Evolutionary conservation across 2,797 vertebrate species (phyloP).

Genomic region (Smutsia temminckii): DNA sequence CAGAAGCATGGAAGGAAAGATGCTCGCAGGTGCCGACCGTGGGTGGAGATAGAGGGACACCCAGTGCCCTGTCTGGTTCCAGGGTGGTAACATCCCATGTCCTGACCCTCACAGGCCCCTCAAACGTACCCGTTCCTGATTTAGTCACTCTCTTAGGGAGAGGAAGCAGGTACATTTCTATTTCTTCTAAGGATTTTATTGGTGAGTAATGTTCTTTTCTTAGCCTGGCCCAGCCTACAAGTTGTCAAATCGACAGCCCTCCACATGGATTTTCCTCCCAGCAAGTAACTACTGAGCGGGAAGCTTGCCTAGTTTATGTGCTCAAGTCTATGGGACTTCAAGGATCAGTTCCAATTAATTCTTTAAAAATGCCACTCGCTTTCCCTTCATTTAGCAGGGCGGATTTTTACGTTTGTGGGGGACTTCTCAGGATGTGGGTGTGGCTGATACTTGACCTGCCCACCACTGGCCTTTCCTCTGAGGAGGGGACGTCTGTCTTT

Average conservation of each 20-base stretch:
- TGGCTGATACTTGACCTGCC: background rate
- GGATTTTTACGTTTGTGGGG: background rate
- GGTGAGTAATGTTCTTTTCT: background rate
- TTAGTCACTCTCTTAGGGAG: background rate
- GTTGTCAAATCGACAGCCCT: background rate
- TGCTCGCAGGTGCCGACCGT: too few relatives aligned
- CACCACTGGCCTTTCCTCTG: background rate
- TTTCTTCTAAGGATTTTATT: background rate
- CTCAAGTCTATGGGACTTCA: background rate
- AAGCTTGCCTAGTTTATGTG: background rate
- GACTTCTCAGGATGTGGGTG: background rate
- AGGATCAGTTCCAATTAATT: background rate
- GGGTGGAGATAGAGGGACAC: too few relatives aligned
- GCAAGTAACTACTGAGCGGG: background rate
- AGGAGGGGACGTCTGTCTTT: background rate
- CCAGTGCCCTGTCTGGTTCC: background rate
- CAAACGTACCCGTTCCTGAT: background rate
- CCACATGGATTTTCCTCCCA: background rate
- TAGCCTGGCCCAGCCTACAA: background rate
- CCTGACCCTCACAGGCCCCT: background rate
- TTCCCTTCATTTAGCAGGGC: background rate
- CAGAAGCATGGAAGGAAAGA: background rate
- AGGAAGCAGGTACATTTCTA: background rate
- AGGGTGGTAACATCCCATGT: fast-evolving
- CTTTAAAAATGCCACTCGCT: background rate